A percentile compares a stretch with the other conserved stretches of the same genome.
Evolutionary conservation across 2,113 vertebrate genomes (phyloP).

Genomic region (Corapipo altera): DNA sequence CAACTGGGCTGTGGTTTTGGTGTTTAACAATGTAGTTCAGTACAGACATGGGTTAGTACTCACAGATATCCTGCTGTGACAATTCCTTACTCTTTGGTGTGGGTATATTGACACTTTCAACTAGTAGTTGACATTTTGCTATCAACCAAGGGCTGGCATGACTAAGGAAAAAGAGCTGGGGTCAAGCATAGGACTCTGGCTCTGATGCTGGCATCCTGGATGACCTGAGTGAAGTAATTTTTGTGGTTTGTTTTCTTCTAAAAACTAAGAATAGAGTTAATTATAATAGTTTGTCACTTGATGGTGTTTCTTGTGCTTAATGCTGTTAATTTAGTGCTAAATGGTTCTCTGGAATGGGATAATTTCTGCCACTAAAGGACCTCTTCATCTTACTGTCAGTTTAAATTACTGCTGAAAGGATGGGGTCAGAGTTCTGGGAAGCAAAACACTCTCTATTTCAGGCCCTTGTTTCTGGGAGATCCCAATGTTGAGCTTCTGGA

Average conservation of each 20-base stretch:
- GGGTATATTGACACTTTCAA: not conserved
- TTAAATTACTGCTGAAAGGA: not conserved
- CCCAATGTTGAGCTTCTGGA: constrained; percentile 84
- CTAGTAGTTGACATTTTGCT: not conserved
- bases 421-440: not conserved
- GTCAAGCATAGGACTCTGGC: not conserved
- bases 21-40: not conserved
- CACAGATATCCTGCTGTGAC: not conserved
- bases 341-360: not conserved
- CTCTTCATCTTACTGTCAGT: not conserved
- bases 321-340: not conserved
- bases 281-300: not conserved
- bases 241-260: not conserved
- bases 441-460: constrained; percentile 55
- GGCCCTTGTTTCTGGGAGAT: constrained; percentile 86
- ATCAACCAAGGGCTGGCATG: not conserved
- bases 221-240: not conserved
- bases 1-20: not conserved
- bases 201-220: not conserved
- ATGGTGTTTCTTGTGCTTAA: not conserved
- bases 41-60: not conserved
- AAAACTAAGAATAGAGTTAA: not conserved
- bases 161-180: not conserved
- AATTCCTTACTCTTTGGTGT: not conserved
- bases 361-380: not conserved